Percentiles rank a stretch among this genome's conserved stretches.
Conservation (phyloP, 2,888 invertebrate genomes). For the Caenorhabditis sp. region DNA sequence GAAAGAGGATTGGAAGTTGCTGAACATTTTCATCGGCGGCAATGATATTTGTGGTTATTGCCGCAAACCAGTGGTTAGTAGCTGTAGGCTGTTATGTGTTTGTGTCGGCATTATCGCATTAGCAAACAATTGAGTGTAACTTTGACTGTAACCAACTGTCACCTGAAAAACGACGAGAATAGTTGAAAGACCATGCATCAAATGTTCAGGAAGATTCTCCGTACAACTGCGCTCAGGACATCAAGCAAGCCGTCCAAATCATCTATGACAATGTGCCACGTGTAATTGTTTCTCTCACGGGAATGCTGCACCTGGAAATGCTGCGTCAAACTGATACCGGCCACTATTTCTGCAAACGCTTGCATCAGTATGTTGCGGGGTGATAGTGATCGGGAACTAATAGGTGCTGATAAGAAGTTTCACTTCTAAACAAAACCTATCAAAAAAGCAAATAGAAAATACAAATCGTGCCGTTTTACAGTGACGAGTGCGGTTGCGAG, state of each 20-base stretch:
- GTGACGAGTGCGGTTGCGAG: conserved; percentile 75
- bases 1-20: conserved; percentile 77
- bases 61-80: conserved; percentile 61
- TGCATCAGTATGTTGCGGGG: conserved; percentile 65
- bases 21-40: conserved; percentile 79
- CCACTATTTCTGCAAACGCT: conserved; percentile 70
- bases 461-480: conserved; percentile 60
- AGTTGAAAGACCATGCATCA: no score
- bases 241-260: conserved; percentile 70
- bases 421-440: no score
- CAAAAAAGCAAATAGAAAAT: no score
- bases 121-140: conserved; percentile 4
- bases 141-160: no score
- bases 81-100: background rate
- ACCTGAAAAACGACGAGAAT: background rate
- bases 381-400: no score
- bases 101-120: conserved; percentile 8
- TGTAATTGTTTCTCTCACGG: conserved; percentile 71
- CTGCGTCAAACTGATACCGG: conserved; percentile 71
- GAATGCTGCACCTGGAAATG: conserved; percentile 73
- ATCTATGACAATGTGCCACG: conserved; percentile 72
- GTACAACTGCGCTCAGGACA: conserved; percentile 66
- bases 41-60: conserved; percentile 78
- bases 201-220: conserved; percentile 66
- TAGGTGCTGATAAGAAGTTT: no score